Conservation (phyloP, 2,113 vertebrate species). For the Spilogale gracilis region DNA sequence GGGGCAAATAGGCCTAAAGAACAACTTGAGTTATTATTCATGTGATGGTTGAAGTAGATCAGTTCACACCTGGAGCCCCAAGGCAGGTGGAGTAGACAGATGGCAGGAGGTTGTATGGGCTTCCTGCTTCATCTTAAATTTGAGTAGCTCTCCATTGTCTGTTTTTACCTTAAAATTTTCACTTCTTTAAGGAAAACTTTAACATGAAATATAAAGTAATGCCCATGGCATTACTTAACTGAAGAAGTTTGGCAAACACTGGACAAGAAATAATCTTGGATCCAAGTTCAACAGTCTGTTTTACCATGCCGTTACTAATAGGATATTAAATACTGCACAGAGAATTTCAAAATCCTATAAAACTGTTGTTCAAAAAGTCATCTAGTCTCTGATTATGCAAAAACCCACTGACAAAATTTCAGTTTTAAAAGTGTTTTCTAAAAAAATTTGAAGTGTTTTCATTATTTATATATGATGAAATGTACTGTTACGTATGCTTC, state of each 20-base stretch:
- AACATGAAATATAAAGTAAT: neutral
- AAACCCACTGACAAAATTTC: neutral
- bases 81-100: neutral
- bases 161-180: neutral
- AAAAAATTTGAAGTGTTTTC: neutral
- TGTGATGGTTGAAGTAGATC: neutral
- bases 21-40: neutral
- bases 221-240: neutral
- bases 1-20: neutral
- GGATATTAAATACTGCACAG: neutral
- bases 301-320: neutral
- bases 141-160: neutral
- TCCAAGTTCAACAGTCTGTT: neutral
- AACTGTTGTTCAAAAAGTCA: neutral
- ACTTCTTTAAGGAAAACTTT: neutral
- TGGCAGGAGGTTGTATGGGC: fast-evolving
- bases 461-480: neutral
- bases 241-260: neutral
- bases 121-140: neutral
- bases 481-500: neutral
- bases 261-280: constrained; percentile 5
- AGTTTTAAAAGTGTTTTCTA: neutral
- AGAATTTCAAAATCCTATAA: constrained; percentile 20
- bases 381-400: neutral
- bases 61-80: neutral